Base-by-base conservation (phyloP, 2,113 vertebrate species). In the Propithecus coquereli region DNA sequence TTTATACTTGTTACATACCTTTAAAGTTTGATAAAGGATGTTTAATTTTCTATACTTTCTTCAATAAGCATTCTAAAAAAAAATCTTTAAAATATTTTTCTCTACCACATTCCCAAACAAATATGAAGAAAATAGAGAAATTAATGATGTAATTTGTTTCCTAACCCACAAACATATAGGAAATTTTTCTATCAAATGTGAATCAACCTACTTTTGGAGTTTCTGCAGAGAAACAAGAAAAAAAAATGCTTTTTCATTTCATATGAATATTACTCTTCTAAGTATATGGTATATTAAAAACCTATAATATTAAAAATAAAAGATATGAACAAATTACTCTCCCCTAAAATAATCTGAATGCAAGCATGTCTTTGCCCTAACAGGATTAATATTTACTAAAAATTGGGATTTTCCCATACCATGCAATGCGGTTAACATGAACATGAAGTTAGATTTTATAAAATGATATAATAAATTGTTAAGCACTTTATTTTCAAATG, bases 401-500 rank as follows among this genome's bases (percentile, higher is more conserved):
- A 87, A 79, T 6, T 73, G 6, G 16, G 77, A 87, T 17, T 87
- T 82, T 65, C 37, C 47, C 54, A 66, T 32, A 77, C 16, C 16
- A 34, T 6, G 11, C 2, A 77, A 40, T 6, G 16, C 3, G 63
- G 14, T 47, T 57, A 71, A 61, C 12, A 47, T 32, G 13, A 68
- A 91, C 68, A 87, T 30, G 40, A 87, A 70, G 61, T 50, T 54
- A 54, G 63, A 87, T 40, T 82, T 82, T 47, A 83, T 43, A 34
- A 10, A 83, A 40, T 83, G 37, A 57, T 57, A 27, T 59, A 68
- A 90, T 32, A 59, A 2, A 43, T 23, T 77, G 1, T 11, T 59
- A 87, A 59, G 16, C 30, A 79, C 25, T 91, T 71, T 40, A 90
- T 90, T 91, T 94, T 93, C 30, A 63, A 90, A 93, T 61, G 52